Base-by-base conservation (phyloP, 2,113 vertebrate species). In the Ursus arctos region DNA sequence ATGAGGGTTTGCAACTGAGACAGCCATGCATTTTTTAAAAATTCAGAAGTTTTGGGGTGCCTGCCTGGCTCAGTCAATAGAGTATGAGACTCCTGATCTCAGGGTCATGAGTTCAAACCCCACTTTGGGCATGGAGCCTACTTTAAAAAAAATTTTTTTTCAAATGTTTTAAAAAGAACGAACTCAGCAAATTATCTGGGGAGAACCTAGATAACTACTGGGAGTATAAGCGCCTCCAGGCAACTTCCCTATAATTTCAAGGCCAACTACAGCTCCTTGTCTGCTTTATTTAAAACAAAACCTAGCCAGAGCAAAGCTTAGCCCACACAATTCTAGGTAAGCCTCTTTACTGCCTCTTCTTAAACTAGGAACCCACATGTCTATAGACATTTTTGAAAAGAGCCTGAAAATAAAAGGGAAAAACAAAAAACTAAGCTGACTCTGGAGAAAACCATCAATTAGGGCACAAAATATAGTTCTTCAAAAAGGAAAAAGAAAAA, bases 271-370 rank as follows among this genome's bases (percentile, higher is more conserved):
- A 80, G 21, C 21, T 87, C 40, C 49, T 57, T 74, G 26, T 13
- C 71, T 89, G 80, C 85, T 89, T 72, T 79, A 31, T n/a, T 86
- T 63, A 80, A 79, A n/a, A 61, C 21, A 85, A 88, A 74, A 53
- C 33, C 43, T 36, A 61, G 33, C 53, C 12, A 63, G 2, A 16
- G 26, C 16, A 85, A 84, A 69, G 33, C 11, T 80, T 15, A 36
- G 79, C 36, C 65, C 51, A 43, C 8, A n/a, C 9, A 67, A 53
- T 4, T 76, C 57, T 9, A 79, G 12, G 61, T 22, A 51, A 86
- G 57, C 11, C 14, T 92, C 19, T 51, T 7, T 59, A 57, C 26
- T 12, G 4, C 3, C 40, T 71, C 79, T 80, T 59, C 85, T 72
- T 55, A 63, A 69, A 83, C 18, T 43, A 49, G 8, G 59, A 76